Base-by-base conservation (phyloP, 1,140 invertebrate genomes). In the Hydropsyche tenuis region DNA sequence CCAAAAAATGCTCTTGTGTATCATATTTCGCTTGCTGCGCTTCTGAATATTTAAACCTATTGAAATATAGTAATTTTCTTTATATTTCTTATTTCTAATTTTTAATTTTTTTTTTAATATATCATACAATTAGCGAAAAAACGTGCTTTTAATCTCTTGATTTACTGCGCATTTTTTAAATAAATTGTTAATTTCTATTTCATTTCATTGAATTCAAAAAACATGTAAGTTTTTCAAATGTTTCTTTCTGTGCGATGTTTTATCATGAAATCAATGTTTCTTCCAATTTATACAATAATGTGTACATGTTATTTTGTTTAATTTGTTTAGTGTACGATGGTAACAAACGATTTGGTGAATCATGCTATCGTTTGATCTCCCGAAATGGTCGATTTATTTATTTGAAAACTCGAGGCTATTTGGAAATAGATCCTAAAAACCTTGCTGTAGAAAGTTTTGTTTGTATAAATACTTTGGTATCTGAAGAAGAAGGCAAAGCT, bases 331-430 rank as follows among this genome's bases (percentile, higher is more conserved):
- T 96, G 94, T 94, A 94, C 79, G 90, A 91, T 78, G 88, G 88
- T 77, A 88, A 89, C 27, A 90, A 90, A 75, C 87, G 90, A 11
- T 89, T 87, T 74, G 94, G 93, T 0, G 88, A 89, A 51, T 94
- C 93, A 1, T 94, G 93, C 64, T 96, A 96, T 79, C 87, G 94
- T 1, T 83, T 96, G 0, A 87, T 91, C 71, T 90, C 91, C 0
- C 91, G 92, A 79, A 94, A 89, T 65, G 92, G 93, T 0, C 83
- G 90, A 74, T 93, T 91, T 78, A 93, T 96, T 64, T 94, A 94
- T 79, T 84, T 96, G 78, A 87, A 89, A 69, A 94, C 93, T 1
- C 87, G 89, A 46, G 94, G 94, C 2, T 92, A 88, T 74, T 83
- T 96, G 2, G 93, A 95, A 77, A 88, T 92, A 20, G 90, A 94